Percentiles rank a stretch among this genome's conserved stretches.
Conservation (phyloP, 2,888 invertebrate genomes). For the Syrphus vitripennis region DNA sequence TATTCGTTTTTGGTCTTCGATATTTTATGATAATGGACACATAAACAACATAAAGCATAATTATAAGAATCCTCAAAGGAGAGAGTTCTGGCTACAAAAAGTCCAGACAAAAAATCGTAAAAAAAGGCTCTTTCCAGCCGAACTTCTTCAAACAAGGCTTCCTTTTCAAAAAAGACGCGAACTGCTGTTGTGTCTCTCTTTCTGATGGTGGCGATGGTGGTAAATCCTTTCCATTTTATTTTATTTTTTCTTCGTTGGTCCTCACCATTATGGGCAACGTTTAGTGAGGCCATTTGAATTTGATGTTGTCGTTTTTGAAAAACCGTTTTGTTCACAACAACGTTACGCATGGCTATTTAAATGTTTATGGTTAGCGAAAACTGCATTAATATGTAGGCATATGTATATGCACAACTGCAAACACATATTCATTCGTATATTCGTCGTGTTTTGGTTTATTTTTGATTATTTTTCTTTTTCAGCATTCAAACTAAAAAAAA, state of each 20-base stretch:
- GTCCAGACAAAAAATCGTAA: not conserved
- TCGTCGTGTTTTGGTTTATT: not conserved
- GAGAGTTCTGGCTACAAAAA: conserved; percentile 3
- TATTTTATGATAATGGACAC: conserved; percentile 72
- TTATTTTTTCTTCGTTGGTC: not conserved
- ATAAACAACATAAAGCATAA: conserved; percentile 72
- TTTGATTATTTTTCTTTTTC: conserved; percentile 9
- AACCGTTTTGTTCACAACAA: conserved; percentile 70
- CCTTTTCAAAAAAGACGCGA: not conserved
- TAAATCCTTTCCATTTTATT: conserved; percentile 14
- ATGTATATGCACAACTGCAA: conserved; percentile 4
- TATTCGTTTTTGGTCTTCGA: conserved; percentile 61
- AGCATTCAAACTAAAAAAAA: not conserved
- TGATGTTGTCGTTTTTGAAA: conserved; percentile 67
- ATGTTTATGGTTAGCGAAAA: conserved; percentile 69
- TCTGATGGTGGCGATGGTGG: conserved; percentile 12
- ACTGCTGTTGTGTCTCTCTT: not conserved
- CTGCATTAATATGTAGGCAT: conserved; percentile 64
- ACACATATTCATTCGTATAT: conserved; percentile 26
- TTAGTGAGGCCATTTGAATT: conserved; percentile 68
- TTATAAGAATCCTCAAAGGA: conserved; percentile 69
- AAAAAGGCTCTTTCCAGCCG: not conserved
- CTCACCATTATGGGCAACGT: conserved; percentile 45
- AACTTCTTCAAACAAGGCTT: conserved; percentile 54
- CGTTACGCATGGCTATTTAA: conserved; percentile 72